Evolutionary conservation across 2,797 vertebrate species (phyloP), one percentile per base, ranked within the genome.

Genomic region (Rhincodon typus): DNA sequence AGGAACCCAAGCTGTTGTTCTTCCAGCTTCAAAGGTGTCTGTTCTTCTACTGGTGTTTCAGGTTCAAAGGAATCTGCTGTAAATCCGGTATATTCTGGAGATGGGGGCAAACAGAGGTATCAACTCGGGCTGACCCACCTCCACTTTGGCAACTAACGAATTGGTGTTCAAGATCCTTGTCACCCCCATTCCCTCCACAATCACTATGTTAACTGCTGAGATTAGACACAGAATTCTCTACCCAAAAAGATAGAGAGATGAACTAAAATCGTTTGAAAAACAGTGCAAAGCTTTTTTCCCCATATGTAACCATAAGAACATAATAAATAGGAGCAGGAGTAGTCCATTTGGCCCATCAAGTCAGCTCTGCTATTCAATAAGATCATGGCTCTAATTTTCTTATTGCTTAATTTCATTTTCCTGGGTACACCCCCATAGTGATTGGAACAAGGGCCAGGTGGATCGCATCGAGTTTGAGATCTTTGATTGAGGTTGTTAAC

Each of bases 61-160:
- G 70, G 70, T 50, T 95, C 70, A 57, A 74, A 50, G 69, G 42
- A 95, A 77, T 95, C 94, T 6, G 50, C 94, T 77, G 34, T 95
- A 50, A 95, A 95, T 19, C 94, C 94, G 13, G 27, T 74, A 19
- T 53, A 95, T 19, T 95, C 94, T 95, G 94, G 46, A 19, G 34
- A 34, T 53, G 94, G 69, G 67, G 38, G 3, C 10, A 5, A 53
- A 50, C 7, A 50, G 84, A 87, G 84, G 25, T 42, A 46, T 25
- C 38, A 3, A 5, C n/a, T 4, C 15, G 15, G 2, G 38, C 21
- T 53, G 23, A 50, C 50, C 25, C 84, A 50, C 10, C 27, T 27
- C 23, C 46, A 27, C 23, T 25, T 53, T 5, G 21, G 7, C 46
- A 50, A 46, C 84, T 13, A 27, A 23, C 84, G 30, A 79, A 38